These are phyloP conservation scores for Erpobdella octoculata DNA, from an alignment of 2,888 invertebrate genomes.

Conservation along the genomic window DNA sequence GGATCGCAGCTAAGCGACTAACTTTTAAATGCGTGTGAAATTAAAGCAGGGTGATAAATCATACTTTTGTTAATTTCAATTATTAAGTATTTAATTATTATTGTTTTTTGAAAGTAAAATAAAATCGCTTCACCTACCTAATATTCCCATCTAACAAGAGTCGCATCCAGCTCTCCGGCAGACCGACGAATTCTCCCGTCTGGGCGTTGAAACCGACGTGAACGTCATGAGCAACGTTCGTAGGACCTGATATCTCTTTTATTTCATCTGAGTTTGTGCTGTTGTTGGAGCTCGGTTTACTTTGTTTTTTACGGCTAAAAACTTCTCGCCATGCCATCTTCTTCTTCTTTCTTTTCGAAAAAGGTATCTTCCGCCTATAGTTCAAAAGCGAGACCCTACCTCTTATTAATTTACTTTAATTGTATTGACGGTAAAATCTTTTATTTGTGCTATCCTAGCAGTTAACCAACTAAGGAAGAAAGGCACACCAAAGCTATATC, in stretches of 20 bases:
- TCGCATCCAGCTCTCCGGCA: constrained; percentile 59
- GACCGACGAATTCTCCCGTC: constrained; percentile 75
- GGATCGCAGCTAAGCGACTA: neutral
- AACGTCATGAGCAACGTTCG: constrained; percentile 22
- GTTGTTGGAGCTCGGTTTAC: no score
- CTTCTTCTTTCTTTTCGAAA: no score
- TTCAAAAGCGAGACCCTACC: no score
- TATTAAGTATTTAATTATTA: neutral
- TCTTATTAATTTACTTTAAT: no score
- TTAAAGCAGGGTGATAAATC: neutral
- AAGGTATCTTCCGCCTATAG: no score
- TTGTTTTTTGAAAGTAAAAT: neutral
- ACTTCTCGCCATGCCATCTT: no score
- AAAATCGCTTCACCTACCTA: constrained; percentile 12
- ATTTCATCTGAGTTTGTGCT: constrained; percentile 13
- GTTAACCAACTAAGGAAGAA: no score
- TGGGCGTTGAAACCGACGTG: constrained; percentile 60
- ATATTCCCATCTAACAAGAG: constrained; percentile 39
- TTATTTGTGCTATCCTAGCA: no score
- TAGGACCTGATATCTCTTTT: constrained; percentile 29
- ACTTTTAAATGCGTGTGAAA: neutral
- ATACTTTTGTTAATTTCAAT: neutral
- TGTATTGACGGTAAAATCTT: no score
- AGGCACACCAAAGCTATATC: no score
- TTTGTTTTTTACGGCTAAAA: no score